Percentiles rank a stretch among this genome's conserved stretches.
Conservation (phyloP, 2,888 invertebrate species). For the Arge pagana region DNA sequence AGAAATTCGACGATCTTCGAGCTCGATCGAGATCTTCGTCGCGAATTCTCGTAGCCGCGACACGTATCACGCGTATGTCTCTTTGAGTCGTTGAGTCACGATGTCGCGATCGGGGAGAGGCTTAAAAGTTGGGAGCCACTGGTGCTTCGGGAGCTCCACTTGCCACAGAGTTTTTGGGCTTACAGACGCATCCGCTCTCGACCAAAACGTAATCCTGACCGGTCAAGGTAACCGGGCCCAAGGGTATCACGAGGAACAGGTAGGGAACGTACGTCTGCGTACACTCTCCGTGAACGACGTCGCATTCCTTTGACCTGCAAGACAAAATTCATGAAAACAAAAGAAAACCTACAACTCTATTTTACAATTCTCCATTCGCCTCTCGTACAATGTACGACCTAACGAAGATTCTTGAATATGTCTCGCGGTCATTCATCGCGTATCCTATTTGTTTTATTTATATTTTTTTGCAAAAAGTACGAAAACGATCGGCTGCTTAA, state of each 20-base stretch:
- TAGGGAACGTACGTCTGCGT: conserved; percentile 92
- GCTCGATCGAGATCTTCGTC: too few species aligned
- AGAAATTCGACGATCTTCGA: too few species aligned
- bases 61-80: too few species aligned
- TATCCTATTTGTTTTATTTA: too few species aligned
- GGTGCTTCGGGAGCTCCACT: conserved; percentile 41
- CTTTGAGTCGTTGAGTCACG: background rate
- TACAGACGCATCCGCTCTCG: conserved; percentile 91
- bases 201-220: conserved; percentile 95
- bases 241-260: conserved; percentile 85
- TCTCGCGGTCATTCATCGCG: too few species aligned
- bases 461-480: too few species aligned
- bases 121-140: conserved; percentile 46
- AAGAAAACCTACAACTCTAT: too few species aligned
- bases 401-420: too few species aligned
- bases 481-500: too few species aligned
- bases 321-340: background rate
- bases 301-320: conserved; percentile 85
- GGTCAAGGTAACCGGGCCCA: conserved; percentile 87
- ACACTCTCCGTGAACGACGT: conserved; percentile 85
- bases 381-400: too few species aligned
- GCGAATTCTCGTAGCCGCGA: too few species aligned
- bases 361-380: too few species aligned
- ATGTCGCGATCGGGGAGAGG: background rate
- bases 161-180: conserved; percentile 63